phyloP scores from a whole-genome alignment of 2,797 vertebrate species.

The Pipistrellus pipistrellus region DNA sequence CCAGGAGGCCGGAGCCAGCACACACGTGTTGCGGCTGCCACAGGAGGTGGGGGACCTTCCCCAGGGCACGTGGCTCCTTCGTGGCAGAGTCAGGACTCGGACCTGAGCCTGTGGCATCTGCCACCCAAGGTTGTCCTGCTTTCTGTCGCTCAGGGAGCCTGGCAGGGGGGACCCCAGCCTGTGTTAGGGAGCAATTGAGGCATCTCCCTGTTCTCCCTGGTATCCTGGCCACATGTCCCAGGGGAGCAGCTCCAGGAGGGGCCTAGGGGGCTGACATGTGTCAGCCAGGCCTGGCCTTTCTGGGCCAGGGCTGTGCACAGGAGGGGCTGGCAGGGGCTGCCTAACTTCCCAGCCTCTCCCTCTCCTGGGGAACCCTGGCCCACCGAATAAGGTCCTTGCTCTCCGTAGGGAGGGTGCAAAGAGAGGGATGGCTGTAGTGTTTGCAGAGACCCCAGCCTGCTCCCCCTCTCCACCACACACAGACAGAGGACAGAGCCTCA shows the following conservation, averaged over 20 bases:
- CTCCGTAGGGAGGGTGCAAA: neutral
- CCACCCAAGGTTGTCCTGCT: neutral
- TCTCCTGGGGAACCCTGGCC: neutral
- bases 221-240: neutral
- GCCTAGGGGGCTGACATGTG: neutral
- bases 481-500: neutral
- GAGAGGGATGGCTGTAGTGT: neutral
- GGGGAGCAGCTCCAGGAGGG: neutral
- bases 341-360: neutral
- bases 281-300: neutral
- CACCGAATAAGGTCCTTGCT: neutral
- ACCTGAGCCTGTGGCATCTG: neutral
- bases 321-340: neutral
- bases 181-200: neutral
- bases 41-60: neutral
- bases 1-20: neutral
- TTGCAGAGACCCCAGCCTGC: neutral
- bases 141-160: neutral
- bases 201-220: neutral
- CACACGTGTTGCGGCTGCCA: neutral
- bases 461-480: neutral
- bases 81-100: neutral
- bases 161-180: neutral
- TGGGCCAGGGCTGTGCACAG: neutral
- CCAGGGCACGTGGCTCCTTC: neutral